Evolutionary conservation across 2,888 invertebrate genomes (phyloP).

Genomic region (Cotesia congregata): DNA sequence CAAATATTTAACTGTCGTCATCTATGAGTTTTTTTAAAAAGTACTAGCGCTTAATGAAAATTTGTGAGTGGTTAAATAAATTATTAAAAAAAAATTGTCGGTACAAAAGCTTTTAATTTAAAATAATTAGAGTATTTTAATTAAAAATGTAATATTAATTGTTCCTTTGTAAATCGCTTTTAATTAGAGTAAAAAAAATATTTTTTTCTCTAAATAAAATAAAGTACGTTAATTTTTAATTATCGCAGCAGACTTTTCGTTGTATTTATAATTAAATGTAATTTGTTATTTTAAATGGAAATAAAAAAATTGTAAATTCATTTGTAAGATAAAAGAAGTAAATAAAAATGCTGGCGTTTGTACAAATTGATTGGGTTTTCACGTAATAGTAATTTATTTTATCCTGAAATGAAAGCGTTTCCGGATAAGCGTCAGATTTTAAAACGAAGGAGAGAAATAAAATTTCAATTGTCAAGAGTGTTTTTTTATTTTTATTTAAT

Average conservation of each 20-base stretch:
- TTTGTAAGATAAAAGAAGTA: background rate
- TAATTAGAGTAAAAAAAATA: no score
- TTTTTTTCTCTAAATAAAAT: no score
- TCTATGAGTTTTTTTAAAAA: no score
- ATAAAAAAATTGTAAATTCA: background rate
- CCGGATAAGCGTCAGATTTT: background rate
- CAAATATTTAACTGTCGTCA: background rate
- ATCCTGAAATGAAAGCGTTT: background rate
- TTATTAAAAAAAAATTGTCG: no score
- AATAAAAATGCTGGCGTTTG: background rate
- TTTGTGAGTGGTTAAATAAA: no score
- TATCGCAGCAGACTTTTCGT: no score
- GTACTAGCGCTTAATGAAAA: no score
- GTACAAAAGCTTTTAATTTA: no score
- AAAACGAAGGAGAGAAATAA: background rate
- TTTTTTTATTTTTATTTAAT: background rate
- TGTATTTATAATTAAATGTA: background rate
- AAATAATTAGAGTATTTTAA: no score
- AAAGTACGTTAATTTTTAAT: no score
- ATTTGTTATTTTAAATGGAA: background rate
- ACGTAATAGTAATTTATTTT: background rate
- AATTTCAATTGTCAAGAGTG: constrained; percentile 3
- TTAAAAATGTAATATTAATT: no score
- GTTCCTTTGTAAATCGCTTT: no score
- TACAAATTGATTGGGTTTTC: background rate